Evolutionary conservation across 2,888 invertebrate genomes (phyloP).

Genomic region (Andrena marginata): DNA sequence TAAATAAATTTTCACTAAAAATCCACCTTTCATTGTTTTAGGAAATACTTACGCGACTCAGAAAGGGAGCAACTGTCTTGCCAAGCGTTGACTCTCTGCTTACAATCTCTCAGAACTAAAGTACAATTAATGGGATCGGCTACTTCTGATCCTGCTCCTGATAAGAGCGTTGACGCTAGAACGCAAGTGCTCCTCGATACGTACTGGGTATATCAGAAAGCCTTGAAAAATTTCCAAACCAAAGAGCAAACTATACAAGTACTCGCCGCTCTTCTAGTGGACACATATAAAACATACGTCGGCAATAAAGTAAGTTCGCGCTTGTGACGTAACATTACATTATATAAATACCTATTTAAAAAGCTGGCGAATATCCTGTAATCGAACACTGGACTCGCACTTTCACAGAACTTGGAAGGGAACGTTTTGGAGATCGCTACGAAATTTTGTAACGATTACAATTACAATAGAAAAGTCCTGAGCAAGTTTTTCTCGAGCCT

Average conservation of each 20-base stretch:
- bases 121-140: constrained; percentile 85
- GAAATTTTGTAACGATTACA: constrained; percentile 87
- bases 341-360: neutral
- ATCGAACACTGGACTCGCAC: neutral
- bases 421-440: constrained; percentile 89
- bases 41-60: constrained; percentile 93
- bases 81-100: constrained; percentile 91
- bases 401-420: constrained; percentile 86
- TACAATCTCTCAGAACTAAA: constrained; percentile 89
- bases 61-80: constrained; percentile 93
- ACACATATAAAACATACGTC: constrained; percentile 89
- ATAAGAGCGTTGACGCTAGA: constrained; percentile 79
- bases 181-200: constrained; percentile 86
- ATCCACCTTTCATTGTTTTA: constrained; percentile 73
- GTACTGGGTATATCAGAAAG: constrained; percentile 90
- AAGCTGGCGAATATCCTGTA: neutral
- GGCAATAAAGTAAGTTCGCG: constrained; percentile 86
- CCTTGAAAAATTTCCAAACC: constrained; percentile 87
- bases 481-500: constrained; percentile 37
- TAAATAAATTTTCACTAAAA: neutral
- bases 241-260: constrained; percentile 86
- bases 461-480: constrained; percentile 45
- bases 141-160: constrained; percentile 73
- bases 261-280: constrained; percentile 89
- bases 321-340: neutral